Percentiles rank a stretch among this genome's conserved stretches.
phyloP scores from a whole-genome alignment of 2,113 vertebrate genomes.

The Cervus canadensis region DNA sequence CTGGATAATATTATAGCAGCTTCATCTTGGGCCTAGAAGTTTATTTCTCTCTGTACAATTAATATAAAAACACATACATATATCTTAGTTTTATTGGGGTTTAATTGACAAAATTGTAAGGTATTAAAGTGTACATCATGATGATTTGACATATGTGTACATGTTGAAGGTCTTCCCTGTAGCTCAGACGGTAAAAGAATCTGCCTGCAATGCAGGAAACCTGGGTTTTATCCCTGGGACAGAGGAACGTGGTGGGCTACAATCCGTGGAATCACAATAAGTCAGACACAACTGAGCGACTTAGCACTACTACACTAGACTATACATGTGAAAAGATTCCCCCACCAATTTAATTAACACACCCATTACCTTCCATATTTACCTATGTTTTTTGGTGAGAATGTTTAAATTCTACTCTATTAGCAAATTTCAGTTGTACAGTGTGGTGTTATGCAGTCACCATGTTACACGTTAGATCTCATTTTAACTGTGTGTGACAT shows the following conservation, averaged over 20 bases:
- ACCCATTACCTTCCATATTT: background rate
- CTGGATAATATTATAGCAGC: background rate
- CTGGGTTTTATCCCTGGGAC: background rate
- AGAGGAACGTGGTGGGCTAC: background rate
- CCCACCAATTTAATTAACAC: background rate
- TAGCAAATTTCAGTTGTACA: background rate
- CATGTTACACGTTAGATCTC: background rate
- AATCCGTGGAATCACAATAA: background rate
- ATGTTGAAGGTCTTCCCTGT: background rate
- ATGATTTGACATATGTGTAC: background rate
- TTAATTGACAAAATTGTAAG: background rate
- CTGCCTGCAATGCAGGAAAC: background rate
- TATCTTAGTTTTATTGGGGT: background rate
- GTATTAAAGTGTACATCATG: background rate
- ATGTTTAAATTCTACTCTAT: background rate
- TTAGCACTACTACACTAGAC: background rate
- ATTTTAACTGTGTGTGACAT: background rate
- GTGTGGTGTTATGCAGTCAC: background rate
- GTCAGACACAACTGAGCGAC: background rate
- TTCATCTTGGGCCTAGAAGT: background rate
- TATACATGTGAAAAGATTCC: background rate
- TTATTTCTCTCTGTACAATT: background rate
- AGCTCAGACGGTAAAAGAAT: background rate
- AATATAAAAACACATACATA: background rate
- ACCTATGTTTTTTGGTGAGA: background rate